Percentiles rank a stretch among this genome's conserved stretches.
These are phyloP conservation scores for Leptinotarsa texana DNA, from an alignment of 1,140 invertebrate species.

Conservation along the genomic window DNA sequence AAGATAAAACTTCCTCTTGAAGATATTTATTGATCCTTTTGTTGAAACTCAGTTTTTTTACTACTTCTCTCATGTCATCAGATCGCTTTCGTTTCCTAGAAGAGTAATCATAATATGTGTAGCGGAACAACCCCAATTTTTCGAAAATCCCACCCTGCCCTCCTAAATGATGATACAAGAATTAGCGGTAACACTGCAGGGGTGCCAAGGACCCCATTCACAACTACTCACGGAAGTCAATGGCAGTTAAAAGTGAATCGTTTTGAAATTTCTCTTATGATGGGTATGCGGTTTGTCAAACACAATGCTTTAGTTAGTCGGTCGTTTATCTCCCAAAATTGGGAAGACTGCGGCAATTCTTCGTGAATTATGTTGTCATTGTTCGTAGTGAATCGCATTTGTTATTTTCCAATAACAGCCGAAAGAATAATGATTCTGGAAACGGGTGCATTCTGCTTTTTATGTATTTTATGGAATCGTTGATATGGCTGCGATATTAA, in stretches of 20 bases:
- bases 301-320: constrained; percentile 44
- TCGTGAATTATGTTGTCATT: constrained; percentile 34
- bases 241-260: constrained; percentile 8
- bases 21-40: too few species aligned
- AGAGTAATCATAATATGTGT: too few species aligned
- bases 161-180: constrained; percentile 8
- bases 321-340: constrained; percentile 39
- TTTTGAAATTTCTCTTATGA: constrained; percentile 9
- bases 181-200: background rate
- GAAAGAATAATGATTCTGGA: constrained; percentile 21
- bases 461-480: constrained; percentile 26
- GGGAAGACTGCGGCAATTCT: constrained; percentile 27
- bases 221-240: background rate
- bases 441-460: constrained; percentile 21
- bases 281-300: constrained; percentile 13
- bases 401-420: constrained; percentile 31
- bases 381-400: constrained; percentile 27
- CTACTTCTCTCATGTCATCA: too few species aligned
- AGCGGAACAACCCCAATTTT: background rate
- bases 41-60: too few species aligned
- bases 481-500: background rate
- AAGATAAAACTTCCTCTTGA: too few species aligned
- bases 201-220: background rate
- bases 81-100: too few species aligned
- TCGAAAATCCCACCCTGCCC: background rate